phyloP scores from a whole-genome alignment of 2,888 invertebrate species.

The Sicus ferrugineus region DNA sequence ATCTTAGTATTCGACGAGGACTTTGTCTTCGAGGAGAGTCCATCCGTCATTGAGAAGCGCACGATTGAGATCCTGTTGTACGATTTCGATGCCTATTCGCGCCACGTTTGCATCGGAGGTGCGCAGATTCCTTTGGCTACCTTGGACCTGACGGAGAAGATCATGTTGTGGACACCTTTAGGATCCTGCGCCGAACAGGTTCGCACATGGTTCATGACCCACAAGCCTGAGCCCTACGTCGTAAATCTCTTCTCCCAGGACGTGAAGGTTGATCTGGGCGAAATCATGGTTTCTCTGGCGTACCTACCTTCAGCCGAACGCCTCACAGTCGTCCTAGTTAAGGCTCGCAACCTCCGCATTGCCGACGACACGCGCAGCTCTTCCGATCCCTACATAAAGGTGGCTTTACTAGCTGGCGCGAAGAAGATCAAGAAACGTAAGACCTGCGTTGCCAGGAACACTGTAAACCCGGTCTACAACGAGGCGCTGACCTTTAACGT shows the following conservation, averaged over 20 bases:
- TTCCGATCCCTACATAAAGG: conserved; percentile 95
- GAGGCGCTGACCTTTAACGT: conserved; percentile 94
- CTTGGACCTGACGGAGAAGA: conserved; percentile 68
- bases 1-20: conserved; percentile 72
- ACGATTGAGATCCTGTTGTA: conserved; percentile 71
- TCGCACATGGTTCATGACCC: background rate
- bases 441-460: conserved; percentile 88
- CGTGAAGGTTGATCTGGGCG: conserved; percentile 83
- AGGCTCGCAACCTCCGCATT: conserved; percentile 88
- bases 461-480: conserved; percentile 88
- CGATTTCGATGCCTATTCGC: conserved; percentile 72
- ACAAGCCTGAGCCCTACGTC: background rate
- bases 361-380: conserved; percentile 92
- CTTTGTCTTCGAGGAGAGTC: conserved; percentile 73
- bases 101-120: conserved; percentile 73
- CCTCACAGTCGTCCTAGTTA: conserved; percentile 88
- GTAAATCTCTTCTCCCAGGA: conserved; percentile 48
- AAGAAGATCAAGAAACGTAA: conserved; percentile 93
- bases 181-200: conserved; percentile 67
- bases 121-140: conserved; percentile 68
- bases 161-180: conserved; percentile 69
- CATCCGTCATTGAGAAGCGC: conserved; percentile 66
- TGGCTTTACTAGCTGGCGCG: conserved; percentile 85
- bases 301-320: conserved; percentile 91
- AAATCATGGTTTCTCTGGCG: conserved; percentile 89